Base-by-base conservation (phyloP, 2,888 invertebrate genomes). In the Leucania comma region DNA sequence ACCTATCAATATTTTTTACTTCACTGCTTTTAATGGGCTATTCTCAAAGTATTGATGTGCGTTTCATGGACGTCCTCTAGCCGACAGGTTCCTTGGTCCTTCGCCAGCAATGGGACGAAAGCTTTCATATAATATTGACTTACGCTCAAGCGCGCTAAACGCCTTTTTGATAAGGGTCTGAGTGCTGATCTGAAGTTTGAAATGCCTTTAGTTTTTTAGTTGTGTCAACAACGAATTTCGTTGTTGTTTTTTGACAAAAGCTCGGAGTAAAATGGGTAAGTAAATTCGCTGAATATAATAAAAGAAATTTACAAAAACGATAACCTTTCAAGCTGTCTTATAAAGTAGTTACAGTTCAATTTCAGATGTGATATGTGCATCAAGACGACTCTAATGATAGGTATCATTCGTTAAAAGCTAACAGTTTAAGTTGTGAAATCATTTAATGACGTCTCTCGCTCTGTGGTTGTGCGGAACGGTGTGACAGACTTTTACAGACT, bases 141-240 rank as follows among this genome's bases (percentile, higher is more conserved):
- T 67, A 58, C 57, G 46, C 51, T 58, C 46, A 46, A 74, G 26
- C 26, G 57, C 46, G 22, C 46, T 66, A 46, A 74, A 58, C 51
- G 51, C 57, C 12, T 48, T 38, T 72, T 66, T 72, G 74, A 66
- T 58, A 53, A 74, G 57, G 66, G 57, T 74, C 66, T 29, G 57
- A 72, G 65, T 73, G 50, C 14, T 51, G 42, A 57, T 42, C 51
- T 38, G 17, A 38, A 66, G 57, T 51, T 57, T 5, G n/a, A 26
- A 53, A 46, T 17, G 29, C n/a, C 35, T 57, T 70, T 65, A 46
- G 42, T 46, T 46, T 66, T n/a, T 74, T 42, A 26, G 24, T 63
- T 38, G 63, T 56, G 48, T 64, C 42, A 56, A 29, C 22, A 66
- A 51, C 12, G 24, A 57, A 17, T 66, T 66, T 20, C 22, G 3